phyloP scores from a whole-genome alignment of 2,797 vertebrate genomes.

The Anabacerthia variegaticeps region DNA sequence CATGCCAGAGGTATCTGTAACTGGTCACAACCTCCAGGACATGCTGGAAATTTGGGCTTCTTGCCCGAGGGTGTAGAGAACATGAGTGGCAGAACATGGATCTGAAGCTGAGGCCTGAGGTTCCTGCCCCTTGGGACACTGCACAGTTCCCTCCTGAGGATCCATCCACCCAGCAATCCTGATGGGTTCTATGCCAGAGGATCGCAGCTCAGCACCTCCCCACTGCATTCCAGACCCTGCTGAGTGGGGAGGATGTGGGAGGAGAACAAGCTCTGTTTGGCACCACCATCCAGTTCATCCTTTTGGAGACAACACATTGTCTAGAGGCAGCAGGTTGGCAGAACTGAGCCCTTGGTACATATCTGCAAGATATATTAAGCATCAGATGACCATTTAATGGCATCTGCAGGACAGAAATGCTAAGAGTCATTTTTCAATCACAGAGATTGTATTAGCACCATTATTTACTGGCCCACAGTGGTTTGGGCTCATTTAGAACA shows the following conservation, averaged over 20 bases:
- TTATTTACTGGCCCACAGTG: conserved; percentile 6
- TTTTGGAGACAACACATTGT: neutral
- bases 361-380: neutral
- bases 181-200: neutral
- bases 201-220: neutral
- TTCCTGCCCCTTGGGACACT: neutral
- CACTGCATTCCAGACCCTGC: neutral
- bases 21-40: neutral
- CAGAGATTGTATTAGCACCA: neutral
- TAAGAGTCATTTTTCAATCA: neutral
- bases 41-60: neutral
- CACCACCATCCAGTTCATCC: neutral
- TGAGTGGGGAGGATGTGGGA: neutral
- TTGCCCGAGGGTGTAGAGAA: neutral
- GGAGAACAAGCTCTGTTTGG: neutral
- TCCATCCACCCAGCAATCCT: neutral
- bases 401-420: neutral
- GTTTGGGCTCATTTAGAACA: neutral
- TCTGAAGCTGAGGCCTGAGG: neutral
- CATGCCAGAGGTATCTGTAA: neutral
- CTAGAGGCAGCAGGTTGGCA: neutral
- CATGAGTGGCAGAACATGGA: neutral
- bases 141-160: neutral
- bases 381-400: neutral
- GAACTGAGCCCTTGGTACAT: neutral